Percentiles rank a stretch among this genome's conserved stretches.
Evolutionary conservation across 2,888 invertebrate genomes (phyloP).

Genomic region (Carterocephalus palaemon): DNA sequence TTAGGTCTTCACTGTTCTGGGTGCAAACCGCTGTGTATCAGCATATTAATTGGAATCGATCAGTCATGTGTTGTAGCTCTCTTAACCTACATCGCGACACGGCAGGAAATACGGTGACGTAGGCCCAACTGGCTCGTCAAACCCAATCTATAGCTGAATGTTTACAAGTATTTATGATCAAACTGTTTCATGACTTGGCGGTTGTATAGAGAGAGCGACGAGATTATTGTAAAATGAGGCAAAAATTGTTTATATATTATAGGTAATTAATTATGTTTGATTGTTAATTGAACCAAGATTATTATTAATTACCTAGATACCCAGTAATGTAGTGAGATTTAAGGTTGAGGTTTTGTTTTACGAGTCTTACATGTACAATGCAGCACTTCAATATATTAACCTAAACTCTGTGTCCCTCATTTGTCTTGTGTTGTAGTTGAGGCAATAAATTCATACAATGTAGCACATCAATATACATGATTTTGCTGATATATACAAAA

Average conservation of each 20-base stretch:
- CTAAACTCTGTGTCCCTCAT: background rate
- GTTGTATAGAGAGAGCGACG: too few relatives aligned
- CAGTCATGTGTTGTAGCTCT: constrained; percentile 19
- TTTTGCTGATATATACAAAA: constrained; percentile 9
- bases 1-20: constrained; percentile 39
- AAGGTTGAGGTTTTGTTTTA: too few relatives aligned
- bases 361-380: too few relatives aligned
- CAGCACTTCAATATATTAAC: too few relatives aligned
- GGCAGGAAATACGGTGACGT: constrained; percentile 4
- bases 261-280: too few relatives aligned
- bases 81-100: background rate
- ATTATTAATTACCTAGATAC: too few relatives aligned
- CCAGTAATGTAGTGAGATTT: too few relatives aligned
- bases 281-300: too few relatives aligned
- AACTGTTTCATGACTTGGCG: too few relatives aligned
- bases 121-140: background rate
- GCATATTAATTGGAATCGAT: constrained; percentile 30
- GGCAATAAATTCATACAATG: background rate
- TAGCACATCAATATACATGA: background rate
- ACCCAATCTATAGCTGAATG: background rate
- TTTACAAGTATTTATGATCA: constrained; percentile 12
- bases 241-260: too few relatives aligned
- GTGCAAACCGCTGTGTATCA: constrained; percentile 20
- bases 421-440: background rate
- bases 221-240: too few relatives aligned